These are phyloP conservation scores for Acrossocheilus wenchowensis DNA, from an alignment of 2,797 vertebrate genomes.

Conservation along the genomic window DNA sequence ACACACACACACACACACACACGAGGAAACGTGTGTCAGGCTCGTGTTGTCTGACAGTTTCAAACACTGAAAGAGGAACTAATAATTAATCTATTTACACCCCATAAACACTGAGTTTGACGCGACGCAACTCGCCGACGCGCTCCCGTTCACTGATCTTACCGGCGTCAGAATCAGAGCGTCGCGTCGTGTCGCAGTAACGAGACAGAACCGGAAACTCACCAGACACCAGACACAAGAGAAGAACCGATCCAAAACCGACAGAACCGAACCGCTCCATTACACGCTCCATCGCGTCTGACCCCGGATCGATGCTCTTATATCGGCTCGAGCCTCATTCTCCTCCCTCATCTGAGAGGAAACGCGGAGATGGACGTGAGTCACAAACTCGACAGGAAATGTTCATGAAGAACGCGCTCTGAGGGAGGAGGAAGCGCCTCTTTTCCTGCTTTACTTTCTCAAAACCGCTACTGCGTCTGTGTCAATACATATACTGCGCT, in stretches of 20 bases:
- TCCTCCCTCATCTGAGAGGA: constrained; percentile 1
- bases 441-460: constrained; percentile 21
- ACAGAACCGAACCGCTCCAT: not conserved
- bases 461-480: not conserved
- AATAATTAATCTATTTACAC: not conserved
- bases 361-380: constrained; percentile 1
- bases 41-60: constrained; percentile 3
- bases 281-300: not conserved
- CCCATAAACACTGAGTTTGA: not conserved
- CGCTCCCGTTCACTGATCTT: not conserved
- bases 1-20: not conserved
- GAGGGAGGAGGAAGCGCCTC: constrained; percentile 20
- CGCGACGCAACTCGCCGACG: not conserved
- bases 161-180: not conserved
- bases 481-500: not conserved
- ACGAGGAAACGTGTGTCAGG: not conserved
- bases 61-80: not conserved
- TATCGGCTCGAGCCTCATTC: not conserved
- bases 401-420: not conserved
- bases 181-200: not conserved
- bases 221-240: constrained; percentile 18
- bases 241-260: not conserved
- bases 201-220: constrained; percentile 7
- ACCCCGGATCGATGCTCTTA: not conserved
- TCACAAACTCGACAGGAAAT: constrained; percentile 17